These are phyloP conservation scores for Diaphora mendica DNA, from an alignment of 2,888 invertebrate genomes.

Conservation along the genomic window DNA sequence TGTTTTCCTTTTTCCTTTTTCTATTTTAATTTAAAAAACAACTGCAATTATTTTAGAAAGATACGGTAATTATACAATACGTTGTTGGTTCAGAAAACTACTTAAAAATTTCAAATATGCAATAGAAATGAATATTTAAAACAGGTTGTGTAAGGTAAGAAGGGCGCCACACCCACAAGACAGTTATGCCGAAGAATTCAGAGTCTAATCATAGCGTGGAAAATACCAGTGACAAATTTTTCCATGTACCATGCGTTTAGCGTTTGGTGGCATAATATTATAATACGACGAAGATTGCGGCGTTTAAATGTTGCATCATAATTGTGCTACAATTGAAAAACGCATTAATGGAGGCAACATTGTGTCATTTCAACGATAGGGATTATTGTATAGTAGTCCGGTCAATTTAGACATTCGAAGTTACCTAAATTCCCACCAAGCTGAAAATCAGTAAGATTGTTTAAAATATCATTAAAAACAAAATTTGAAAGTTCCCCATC, in stretches of 20 bases:
- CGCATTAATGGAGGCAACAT: not conserved
- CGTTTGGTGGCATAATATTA: not conserved
- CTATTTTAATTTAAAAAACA: too few relatives aligned
- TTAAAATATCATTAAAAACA: too few relatives aligned
- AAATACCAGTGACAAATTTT: not conserved
- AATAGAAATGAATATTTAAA: not conserved
- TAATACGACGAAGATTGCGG: not conserved
- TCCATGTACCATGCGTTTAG: not conserved
- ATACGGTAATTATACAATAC: not conserved
- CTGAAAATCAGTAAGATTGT: too few relatives aligned
- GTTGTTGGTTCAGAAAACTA: not conserved
- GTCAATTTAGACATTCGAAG: too few relatives aligned
- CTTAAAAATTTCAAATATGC: not conserved
- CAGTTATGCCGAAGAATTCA: not conserved
- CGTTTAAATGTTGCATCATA: not conserved
- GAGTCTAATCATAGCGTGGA: not conserved
- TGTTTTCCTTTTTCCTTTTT: too few relatives aligned
- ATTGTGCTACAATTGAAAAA: not conserved
- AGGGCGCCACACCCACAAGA: not conserved
- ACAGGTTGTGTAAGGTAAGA: not conserved
- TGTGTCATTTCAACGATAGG: not conserved
- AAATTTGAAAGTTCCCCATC: too few relatives aligned
- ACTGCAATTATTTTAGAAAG: too few relatives aligned
- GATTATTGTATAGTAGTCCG: not conserved
- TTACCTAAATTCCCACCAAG: too few relatives aligned